phyloP scores from a whole-genome alignment of 2,113 vertebrate species.

The Chelonoidis abingdonii region DNA sequence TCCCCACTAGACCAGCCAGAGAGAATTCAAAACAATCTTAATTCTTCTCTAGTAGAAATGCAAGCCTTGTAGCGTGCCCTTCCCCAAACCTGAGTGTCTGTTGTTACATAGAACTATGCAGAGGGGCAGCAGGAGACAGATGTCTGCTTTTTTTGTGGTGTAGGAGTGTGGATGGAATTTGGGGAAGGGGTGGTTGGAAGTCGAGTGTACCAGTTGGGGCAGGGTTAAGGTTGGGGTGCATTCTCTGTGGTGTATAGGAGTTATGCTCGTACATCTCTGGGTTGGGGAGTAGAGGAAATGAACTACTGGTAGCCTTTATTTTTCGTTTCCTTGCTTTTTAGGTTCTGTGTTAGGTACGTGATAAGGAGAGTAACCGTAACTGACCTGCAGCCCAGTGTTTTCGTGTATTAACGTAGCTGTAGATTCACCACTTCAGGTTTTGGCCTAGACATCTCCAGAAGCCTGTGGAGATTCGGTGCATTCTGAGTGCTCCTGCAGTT shows the following conservation, averaged over 20 bases:
- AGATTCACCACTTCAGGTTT: not conserved
- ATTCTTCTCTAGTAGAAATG: not conserved
- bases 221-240: not conserved
- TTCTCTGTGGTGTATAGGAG: not conserved
- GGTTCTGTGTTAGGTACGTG: not conserved
- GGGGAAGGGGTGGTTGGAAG: not conserved
- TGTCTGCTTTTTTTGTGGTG: not conserved
- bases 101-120: not conserved
- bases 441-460: not conserved
- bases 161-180: not conserved
- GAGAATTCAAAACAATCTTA: not conserved
- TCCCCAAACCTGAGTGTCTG: not conserved
- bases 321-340: not conserved
- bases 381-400: not conserved
- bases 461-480: not conserved
- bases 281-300: not conserved
- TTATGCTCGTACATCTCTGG: not conserved
- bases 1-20: not conserved
- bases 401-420: not conserved
- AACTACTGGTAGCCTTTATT: not conserved
- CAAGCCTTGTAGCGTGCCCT: not conserved
- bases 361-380: accelerated
- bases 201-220: not conserved
- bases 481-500: accelerated
- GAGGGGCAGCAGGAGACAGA: not conserved